Conservation (phyloP, 2,113 vertebrate genomes). For the Corythornis madagascariensis region DNA sequence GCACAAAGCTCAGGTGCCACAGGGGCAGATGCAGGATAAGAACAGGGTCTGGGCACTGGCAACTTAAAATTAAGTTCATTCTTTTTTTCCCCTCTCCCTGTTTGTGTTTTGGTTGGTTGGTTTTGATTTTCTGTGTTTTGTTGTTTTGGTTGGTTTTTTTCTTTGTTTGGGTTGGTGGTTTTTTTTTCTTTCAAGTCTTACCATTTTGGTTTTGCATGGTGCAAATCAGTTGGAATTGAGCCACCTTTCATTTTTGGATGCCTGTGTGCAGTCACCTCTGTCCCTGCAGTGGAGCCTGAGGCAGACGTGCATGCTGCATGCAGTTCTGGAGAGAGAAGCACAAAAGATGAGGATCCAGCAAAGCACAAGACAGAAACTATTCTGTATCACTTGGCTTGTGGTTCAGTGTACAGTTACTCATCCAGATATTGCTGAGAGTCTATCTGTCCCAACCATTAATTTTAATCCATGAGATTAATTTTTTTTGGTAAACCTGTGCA, state of each 20-base stretch:
- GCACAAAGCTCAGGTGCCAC: neutral
- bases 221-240: neutral
- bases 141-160: neutral
- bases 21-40: rapidly evolving
- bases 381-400: neutral
- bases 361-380: neutral
- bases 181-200: neutral
- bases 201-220: neutral
- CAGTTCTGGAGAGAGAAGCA: neutral
- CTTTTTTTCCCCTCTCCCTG: neutral
- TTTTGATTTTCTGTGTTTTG: neutral
- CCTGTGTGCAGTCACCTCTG: neutral
- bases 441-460: neutral
- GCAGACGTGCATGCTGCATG: neutral
- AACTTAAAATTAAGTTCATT: neutral
- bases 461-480: neutral
- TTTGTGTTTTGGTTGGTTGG: neutral
- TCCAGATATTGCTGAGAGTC: neutral
- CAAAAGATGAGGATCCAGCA: neutral
- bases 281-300: neutral
- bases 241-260: neutral
- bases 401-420: neutral
- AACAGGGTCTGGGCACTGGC: neutral
- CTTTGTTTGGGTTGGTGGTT: neutral
- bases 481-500: neutral